Evolutionary conservation across 1,140 invertebrate genomes (phyloP).

Genomic region (Drosophila malerkotliana): DNA sequence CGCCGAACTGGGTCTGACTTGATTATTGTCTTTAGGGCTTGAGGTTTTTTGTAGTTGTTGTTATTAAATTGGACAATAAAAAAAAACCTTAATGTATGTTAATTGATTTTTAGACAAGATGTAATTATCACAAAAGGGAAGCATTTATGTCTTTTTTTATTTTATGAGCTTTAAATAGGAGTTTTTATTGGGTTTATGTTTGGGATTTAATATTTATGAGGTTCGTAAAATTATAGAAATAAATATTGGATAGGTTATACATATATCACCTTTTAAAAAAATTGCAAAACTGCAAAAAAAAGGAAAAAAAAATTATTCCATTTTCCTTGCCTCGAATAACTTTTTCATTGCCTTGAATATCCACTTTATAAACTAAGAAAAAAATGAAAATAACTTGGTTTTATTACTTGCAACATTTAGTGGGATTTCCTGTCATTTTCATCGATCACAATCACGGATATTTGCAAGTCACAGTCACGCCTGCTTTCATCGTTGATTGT

Average conservation of each 20-base stretch:
- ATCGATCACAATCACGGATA: slow-evolving; percentile 38
- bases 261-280: no score
- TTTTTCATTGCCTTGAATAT: not conserved
- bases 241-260: no score
- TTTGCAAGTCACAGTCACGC: slow-evolving; percentile 46
- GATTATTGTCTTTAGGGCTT: slow-evolving; percentile 40
- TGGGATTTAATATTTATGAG: no score
- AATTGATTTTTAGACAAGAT: slow-evolving; percentile 19
- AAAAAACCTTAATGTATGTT: slow-evolving; percentile 18
- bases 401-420: slow-evolving; percentile 10
- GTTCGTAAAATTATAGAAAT: not conserved
- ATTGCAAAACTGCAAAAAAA: no score
- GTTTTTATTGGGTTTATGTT: not conserved
- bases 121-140: slow-evolving; percentile 21
- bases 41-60: slow-evolving; percentile 13
- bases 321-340: not conserved
- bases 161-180: not conserved
- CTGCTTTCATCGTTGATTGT: slow-evolving; percentile 45
- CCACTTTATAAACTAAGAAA: no score
- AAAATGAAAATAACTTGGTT: not conserved
- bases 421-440: slow-evolving; percentile 21
- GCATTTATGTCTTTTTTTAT: not conserved
- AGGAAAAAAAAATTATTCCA: not conserved
- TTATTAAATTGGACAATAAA: slow-evolving; percentile 1
- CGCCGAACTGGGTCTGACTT: slow-evolving; percentile 38